These are phyloP conservation scores for Adineta ricciae DNA, from an alignment of 2,888 invertebrate species.

Conservation along the genomic window DNA sequence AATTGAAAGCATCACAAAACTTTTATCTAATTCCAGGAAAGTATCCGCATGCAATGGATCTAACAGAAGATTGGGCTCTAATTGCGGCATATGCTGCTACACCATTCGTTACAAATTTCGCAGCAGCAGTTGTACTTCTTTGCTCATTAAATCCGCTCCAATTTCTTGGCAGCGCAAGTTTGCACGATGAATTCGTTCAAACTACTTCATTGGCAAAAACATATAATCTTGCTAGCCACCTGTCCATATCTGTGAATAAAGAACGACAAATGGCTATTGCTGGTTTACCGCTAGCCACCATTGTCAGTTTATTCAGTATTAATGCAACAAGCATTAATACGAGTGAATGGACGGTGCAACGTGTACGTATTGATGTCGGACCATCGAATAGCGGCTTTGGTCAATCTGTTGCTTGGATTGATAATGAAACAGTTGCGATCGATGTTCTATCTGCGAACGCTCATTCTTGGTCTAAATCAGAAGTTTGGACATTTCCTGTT, in stretches of 20 bases:
- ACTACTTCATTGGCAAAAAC: not conserved
- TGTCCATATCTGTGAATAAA: not conserved
- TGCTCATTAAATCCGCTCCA: not conserved
- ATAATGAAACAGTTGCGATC: not conserved
- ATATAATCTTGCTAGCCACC: not conserved
- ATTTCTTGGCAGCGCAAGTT: too few relatives aligned
- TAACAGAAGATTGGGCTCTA: not conserved
- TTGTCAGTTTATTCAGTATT: not conserved
- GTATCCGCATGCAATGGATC: not conserved
- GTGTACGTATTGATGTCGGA: not conserved
- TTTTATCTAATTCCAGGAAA: too few relatives aligned
- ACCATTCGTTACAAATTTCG: too few relatives aligned
- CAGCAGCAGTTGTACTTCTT: not conserved
- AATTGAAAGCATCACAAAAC: not conserved
- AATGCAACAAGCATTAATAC: too few relatives aligned
- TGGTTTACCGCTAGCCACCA: not conserved
- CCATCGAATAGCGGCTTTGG: not conserved
- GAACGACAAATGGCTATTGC: not conserved
- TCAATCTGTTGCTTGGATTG: not conserved
- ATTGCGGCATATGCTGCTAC: too few relatives aligned
- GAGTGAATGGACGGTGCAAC: too few relatives aligned
- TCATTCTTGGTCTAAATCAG: not conserved
- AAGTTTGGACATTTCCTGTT: not conserved
- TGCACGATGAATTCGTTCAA: too few relatives aligned
- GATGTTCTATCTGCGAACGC: not conserved